These are phyloP conservation scores for Agrilus planipennis DNA, from an alignment of 1,140 invertebrate species.

Conservation along the genomic window DNA sequence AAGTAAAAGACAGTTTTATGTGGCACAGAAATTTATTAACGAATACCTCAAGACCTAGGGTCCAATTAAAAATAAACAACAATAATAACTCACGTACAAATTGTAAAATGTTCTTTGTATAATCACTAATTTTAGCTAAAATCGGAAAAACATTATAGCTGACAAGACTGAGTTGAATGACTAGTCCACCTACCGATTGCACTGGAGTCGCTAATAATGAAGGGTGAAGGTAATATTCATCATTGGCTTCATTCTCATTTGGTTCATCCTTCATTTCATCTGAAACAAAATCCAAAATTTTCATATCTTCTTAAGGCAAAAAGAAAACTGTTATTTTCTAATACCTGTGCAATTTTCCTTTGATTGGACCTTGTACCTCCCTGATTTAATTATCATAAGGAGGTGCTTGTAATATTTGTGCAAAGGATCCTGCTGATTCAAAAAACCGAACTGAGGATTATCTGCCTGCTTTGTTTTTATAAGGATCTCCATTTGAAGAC, in stretches of 20 bases:
- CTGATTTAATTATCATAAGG: constrained; percentile 66
- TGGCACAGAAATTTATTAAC: constrained; percentile 7
- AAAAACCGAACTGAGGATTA: constrained; percentile 89
- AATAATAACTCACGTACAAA: not conserved
- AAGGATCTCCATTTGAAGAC: constrained; percentile 95
- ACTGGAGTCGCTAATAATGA: constrained; percentile 46
- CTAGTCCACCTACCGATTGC: constrained; percentile 42
- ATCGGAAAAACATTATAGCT: constrained; percentile 3
- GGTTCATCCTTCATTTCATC: constrained; percentile 15
- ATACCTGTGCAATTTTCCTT: not conserved
- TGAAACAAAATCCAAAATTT: constrained; percentile 7
- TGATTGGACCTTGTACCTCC: constrained; percentile 46
- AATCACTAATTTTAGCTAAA: constrained; percentile 9
- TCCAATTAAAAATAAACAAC: constrained; percentile 4
- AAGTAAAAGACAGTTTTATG: constrained; percentile 10
- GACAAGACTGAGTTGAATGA: not conserved
- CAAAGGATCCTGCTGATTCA: constrained; percentile 72
- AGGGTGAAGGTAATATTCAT: constrained; percentile 70
- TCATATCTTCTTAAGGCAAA: not conserved
- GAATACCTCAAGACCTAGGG: not conserved
- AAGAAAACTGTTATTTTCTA: not conserved
- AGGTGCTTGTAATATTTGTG: constrained; percentile 87
- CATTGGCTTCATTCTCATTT: constrained; percentile 42
- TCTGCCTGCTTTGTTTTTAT: constrained; percentile 93
- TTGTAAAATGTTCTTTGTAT: too few relatives aligned